Evolutionary conservation across 2,888 invertebrate genomes (phyloP), one percentile per base, ranked within the genome.

Genomic region (Leptinotarsa haldemani): DNA sequence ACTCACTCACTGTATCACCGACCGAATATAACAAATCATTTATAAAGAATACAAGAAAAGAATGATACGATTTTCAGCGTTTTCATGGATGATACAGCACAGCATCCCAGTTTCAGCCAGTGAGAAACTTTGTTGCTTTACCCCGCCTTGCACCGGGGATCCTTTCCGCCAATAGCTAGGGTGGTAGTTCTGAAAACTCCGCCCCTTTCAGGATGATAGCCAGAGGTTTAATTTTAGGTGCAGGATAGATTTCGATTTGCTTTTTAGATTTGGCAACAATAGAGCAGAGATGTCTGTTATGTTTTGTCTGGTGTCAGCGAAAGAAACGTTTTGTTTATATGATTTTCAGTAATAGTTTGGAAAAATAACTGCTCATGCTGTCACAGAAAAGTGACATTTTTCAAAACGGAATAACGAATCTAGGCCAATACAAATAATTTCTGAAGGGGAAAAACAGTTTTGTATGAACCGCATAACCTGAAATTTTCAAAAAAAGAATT

Each of bases 11-110:
- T 78, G 77, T 77, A 78, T 74, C 80, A 77, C 74, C 65, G 69
- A 70, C 70, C 48, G 71, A 77, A 73, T 75, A 78, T 78, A 78
- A 78, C 78, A 80, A 80, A 78, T 77, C 75, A 58, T 75, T 69
- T 75, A 74, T 71, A 77, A 75, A 79, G 78, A 78, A 77, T 75
- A 79, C 73, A 77, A 78, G 76, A 78, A 79, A 73, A 78, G 74
- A 79, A 78, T 75, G 80, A 80, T 80, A 79, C 79, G 65, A 74
- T 74, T 78, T 78, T 77, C 75, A 76, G 76, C 53, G 65, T 67
- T 77, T 78, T 76, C 72, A 76, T 71, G 76, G 71, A 72, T 74
- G 80, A 80, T 80, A 80, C 82, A 81, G 79, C 78, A 76, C 70
- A 68, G 70, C 53, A 67, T 74, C 80, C 79, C 65, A 40, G 25